Percentiles rank a stretch among this genome's conserved stretches.
These are phyloP conservation scores for Pterophyllum scalare DNA, from an alignment of 2,113 vertebrate genomes.

Conservation along the genomic window DNA sequence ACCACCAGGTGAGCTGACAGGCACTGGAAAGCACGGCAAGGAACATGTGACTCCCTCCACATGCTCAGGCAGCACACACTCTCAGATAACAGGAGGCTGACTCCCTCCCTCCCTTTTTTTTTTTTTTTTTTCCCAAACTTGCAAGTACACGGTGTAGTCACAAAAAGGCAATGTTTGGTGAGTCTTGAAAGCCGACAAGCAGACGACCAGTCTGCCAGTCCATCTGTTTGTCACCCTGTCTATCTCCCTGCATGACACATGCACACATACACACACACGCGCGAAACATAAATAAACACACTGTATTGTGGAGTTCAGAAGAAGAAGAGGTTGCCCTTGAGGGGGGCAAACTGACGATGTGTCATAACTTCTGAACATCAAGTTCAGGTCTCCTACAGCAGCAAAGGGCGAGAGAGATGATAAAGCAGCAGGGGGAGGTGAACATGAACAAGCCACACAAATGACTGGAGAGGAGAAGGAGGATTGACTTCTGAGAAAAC, in stretches of 20 bases:
- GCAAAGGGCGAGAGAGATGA: slow-evolving; percentile 40
- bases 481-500: background rate
- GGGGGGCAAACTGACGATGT: slow-evolving; percentile 53
- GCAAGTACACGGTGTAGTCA: slow-evolving; percentile 52
- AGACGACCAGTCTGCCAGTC: slow-evolving; percentile 73
- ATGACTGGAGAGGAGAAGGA: background rate
- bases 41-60: slow-evolving; percentile 74
- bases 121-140: slow-evolving; percentile 52
- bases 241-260: slow-evolving; percentile 53
- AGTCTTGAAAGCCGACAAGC: slow-evolving; percentile 53
- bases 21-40: slow-evolving; percentile 69
- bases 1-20: slow-evolving; percentile 85
- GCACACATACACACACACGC: background rate
- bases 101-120: slow-evolving; percentile 20
- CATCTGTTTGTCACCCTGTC: slow-evolving; percentile 61
- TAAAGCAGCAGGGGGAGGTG: slow-evolving; percentile 22
- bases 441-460: slow-evolving; percentile 5
- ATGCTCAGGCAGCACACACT: slow-evolving; percentile 64
- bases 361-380: slow-evolving; percentile 66
- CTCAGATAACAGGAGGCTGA: slow-evolving; percentile 51
- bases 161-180: slow-evolving; percentile 45
- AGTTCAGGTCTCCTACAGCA: slow-evolving; percentile 37
- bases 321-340: slow-evolving; percentile 49
- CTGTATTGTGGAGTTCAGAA: slow-evolving; percentile 45
- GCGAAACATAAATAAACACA: slow-evolving; percentile 23